Evolutionary conservation across 2,113 vertebrate species (phyloP), one percentile per base, ranked within the genome.

Genomic region (Microtus richardsoni): DNA sequence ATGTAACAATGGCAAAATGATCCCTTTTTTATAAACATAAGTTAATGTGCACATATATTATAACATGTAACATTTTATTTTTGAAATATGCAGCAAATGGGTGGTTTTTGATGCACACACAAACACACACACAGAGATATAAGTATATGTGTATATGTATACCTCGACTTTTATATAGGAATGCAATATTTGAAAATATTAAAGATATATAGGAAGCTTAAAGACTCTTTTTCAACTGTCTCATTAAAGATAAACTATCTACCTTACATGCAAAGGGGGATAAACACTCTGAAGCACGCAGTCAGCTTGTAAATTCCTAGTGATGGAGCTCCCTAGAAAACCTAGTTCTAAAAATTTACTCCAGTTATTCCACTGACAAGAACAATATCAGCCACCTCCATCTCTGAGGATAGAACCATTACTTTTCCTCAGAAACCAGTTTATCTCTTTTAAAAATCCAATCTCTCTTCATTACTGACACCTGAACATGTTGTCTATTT

Each of bases 401-500:
- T 88, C 88, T 96, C 84, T 62, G 90, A 47, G 64, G 91, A 82
- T 78, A 64, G 64, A 60, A 92, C 52, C 66, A 96, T 96, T 91
- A 90, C 36, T 94, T 96, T 90, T 91, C 74, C 88, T 93, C 80
- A 94, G 90, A 92, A 90, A 49, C n/a, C 64, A 92, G 44, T 93
- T 77, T 86, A 49, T 60, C 75, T 94, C 58, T 91, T 82, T 80
- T 91, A 96, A 96, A 97, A 92, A 82, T 85, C 39, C 96, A 95
- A 93, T 91, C 90, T 97, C 30, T 96, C 94, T 97, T 93, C 93
- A 95, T 96, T 97, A 96, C 84, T 88, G 7, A 6, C 87, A 91
- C 90, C 93, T 96, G 71, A 97, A 96, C 66, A 91, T 93, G 95
- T 84, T 96, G 87, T 89, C 95, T 96, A 96, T 96, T 95, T 93